Base-by-base conservation (phyloP, 2,113 vertebrate genomes). In the Zapornia atra region DNA sequence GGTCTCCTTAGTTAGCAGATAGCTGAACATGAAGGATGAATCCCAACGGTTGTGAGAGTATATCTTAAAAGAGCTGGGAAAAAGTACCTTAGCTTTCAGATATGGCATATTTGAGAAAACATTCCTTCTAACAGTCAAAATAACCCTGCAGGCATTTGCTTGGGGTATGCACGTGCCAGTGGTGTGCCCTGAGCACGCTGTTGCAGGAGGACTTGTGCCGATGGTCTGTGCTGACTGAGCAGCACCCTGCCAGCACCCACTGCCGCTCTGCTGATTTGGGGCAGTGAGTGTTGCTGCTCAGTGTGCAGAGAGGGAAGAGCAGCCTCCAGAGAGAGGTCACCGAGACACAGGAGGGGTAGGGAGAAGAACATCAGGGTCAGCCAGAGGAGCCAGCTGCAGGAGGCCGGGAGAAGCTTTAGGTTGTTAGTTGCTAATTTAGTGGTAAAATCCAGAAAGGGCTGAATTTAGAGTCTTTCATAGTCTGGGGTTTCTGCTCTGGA, bases 201-300 rank as follows among this genome's bases (percentile, higher is more conserved):
- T 10, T 76, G 50, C 34, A 3, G 36, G 28, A 34, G 48, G 20
- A 15, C 31, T 66, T 0, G 4, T 56, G 65, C 36, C 28, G 2
- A 28, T 1, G 60, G 56, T 29, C 70, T 29, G 8, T 5, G 1
- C 65, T 61, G 57, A 9, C 13, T 2, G 15, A 31, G 19, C 33
- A 22, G 46, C 18, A 20, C 12, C 36, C 61, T 63, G 53, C 59
- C 6, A 50, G 25, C 15, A 26, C 12, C 19, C 9, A 33, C 26
- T 26, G 42, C 13, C 6, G 5, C 40, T 31, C 22, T 25, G 5
- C 31, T 54, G 75, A 5, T n/a, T 20, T 6, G 2, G 15, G 15
- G 59, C 5, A 15, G 44, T 38, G 3, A 40, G 15, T 7, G 3
- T 12, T 2, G 2, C 42, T 19, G 26, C 66, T 40, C 5, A 0